Conservation (phyloP, 2,113 vertebrate species). For the Eira barbara region DNA sequence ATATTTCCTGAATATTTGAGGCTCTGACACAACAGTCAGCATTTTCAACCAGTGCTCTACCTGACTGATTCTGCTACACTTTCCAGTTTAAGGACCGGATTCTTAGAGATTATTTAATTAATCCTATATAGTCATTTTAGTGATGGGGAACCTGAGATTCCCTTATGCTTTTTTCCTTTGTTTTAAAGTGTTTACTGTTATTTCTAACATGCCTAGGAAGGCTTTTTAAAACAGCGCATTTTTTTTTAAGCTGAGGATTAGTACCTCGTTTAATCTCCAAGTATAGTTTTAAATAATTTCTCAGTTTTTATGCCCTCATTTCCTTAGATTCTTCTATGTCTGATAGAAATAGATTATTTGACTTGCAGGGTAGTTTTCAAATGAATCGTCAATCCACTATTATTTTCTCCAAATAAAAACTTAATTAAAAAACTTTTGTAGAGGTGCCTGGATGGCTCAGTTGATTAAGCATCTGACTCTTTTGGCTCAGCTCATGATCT, state of each 20-base stretch:
- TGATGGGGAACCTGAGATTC: background rate
- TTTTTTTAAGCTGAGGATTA: background rate
- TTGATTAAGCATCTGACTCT: background rate
- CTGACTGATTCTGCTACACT: background rate
- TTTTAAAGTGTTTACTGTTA: background rate
- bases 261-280: background rate
- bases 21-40: background rate
- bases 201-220: background rate
- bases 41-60: background rate
- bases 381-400: background rate
- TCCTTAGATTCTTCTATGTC: background rate
- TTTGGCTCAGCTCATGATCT: background rate
- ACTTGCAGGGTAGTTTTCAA: background rate
- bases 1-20: background rate
- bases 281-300: background rate
- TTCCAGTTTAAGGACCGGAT: background rate
- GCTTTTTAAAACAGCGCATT: background rate
- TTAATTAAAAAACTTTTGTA: background rate
- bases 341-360: background rate
- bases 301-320: background rate
- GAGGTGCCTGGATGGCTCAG: background rate
- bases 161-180: background rate
- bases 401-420: background rate
- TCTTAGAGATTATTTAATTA: background rate
- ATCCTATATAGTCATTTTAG: background rate